Evolutionary conservation across 2,888 invertebrate genomes (phyloP).

Genomic region (Hecatera dysodea): DNA sequence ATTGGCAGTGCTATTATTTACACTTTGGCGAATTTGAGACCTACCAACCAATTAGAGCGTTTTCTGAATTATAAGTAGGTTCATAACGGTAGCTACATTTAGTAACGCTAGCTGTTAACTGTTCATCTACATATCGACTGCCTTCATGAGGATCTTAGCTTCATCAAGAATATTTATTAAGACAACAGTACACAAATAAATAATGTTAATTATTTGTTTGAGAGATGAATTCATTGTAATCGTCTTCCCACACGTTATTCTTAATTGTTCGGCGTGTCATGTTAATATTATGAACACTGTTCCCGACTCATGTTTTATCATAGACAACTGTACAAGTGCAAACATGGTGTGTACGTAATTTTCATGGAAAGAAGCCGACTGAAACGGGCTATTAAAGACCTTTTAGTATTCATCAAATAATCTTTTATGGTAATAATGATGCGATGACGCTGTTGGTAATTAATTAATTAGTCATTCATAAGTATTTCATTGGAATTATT

Average conservation of each 20-base stretch:
- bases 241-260: conserved; percentile 41
- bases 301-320: not conserved
- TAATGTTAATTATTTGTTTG: conserved; percentile 39
- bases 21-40: conserved; percentile 21
- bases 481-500: conserved; percentile 4
- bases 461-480: not conserved
- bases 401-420: not conserved
- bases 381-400: not conserved
- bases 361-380: not conserved
- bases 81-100: conserved; percentile 3
- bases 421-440: not conserved
- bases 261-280: conserved; percentile 38
- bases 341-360: not conserved
- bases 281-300: not conserved
- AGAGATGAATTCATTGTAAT: conserved; percentile 18
- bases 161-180: not conserved
- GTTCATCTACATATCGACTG: not conserved
- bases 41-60: conserved; percentile 10
- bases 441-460: conserved; percentile 1
- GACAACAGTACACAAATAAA: conserved; percentile 2
- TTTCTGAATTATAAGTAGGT: conserved; percentile 10
- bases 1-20: conserved; percentile 26
- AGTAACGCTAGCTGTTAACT: not conserved
- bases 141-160: conserved; percentile 1
- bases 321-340: not conserved